Percentiles rank a stretch among this genome's conserved stretches.
Evolutionary conservation across 2,113 vertebrate genomes (phyloP).

Genomic region (Oryzias woworae): DNA sequence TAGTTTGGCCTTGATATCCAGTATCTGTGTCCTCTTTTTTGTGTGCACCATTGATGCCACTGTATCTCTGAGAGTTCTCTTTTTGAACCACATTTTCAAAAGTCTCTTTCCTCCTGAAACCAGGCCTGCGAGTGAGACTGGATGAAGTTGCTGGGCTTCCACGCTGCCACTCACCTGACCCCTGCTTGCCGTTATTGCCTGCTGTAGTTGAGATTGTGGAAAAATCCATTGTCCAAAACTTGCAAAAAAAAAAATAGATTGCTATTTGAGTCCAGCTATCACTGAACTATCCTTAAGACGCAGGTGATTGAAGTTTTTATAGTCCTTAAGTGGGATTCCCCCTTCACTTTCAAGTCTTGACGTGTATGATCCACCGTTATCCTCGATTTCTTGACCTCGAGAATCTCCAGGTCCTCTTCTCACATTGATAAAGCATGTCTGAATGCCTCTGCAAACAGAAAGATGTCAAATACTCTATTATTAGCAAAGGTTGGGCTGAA

Average conservation of each 20-base stretch:
- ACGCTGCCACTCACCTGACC: slow-evolving; percentile 44
- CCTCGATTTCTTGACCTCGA: slow-evolving; percentile 12
- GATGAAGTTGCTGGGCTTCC: slow-evolving; percentile 68
- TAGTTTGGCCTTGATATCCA: slow-evolving; percentile 18
- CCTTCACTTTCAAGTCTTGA: slow-evolving; percentile 10
- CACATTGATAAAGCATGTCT: slow-evolving; percentile 34
- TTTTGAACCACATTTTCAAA: neutral
- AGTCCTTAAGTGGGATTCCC: slow-evolving; percentile 13
- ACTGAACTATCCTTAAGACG: slow-evolving; percentile 15
- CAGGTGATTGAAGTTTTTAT: slow-evolving; percentile 9
- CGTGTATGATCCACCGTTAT: slow-evolving; percentile 16
- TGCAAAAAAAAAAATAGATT: slow-evolving; percentile 23
- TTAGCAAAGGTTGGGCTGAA: slow-evolving; percentile 32
- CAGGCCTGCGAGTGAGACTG: slow-evolving; percentile 32
- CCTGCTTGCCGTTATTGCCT: slow-evolving; percentile 34
- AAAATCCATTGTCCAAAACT: slow-evolving; percentile 63
- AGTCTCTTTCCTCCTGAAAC: slow-evolving; percentile 20
- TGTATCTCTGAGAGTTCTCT: neutral
- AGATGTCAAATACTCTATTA: slow-evolving; percentile 41
- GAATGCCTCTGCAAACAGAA: slow-evolving; percentile 40
- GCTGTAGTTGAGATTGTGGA: slow-evolving; percentile 31
- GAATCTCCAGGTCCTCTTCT: slow-evolving; percentile 19
- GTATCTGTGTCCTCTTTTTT: slow-evolving; percentile 8
- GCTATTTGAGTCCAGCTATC: neutral
- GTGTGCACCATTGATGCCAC: slow-evolving; percentile 13